These are phyloP conservation scores for Acrobeloides nanus DNA, from an alignment of 2,888 invertebrate species.

Conservation along the genomic window DNA sequence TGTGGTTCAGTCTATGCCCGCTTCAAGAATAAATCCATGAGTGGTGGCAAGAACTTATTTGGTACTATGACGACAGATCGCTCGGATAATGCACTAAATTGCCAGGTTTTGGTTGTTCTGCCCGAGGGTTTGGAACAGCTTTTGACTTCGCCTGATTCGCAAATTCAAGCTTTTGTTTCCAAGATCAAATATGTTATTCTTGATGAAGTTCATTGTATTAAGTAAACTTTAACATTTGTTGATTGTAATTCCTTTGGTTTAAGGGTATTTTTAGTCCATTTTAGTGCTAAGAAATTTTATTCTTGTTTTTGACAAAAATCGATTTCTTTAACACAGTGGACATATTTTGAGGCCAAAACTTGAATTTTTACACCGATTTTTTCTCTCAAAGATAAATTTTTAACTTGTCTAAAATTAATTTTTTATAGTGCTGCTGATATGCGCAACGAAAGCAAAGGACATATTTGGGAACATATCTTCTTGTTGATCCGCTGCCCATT, in stretches of 20 bases:
- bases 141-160: conserved; percentile 41
- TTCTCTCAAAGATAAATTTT: conserved; percentile 13
- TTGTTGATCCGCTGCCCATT: conserved; percentile 50
- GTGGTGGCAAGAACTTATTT: conserved; percentile 53
- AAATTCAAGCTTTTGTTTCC: conserved; percentile 42
- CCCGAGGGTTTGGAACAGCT: conserved; percentile 46
- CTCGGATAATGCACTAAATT: conserved; percentile 40
- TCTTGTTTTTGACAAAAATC: too few relatives aligned
- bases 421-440: neutral
- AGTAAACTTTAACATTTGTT: conserved; percentile 13
- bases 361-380: conserved; percentile 22
- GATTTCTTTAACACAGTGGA: conserved; percentile 11
- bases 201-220: conserved; percentile 52
- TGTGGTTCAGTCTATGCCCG: conserved; percentile 54
- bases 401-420: neutral
- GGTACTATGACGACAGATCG: conserved; percentile 47
- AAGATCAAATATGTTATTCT: conserved; percentile 50
- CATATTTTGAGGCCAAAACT: conserved; percentile 20
- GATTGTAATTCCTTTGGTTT: neutral
- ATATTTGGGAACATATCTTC: conserved; percentile 51
- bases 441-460: conserved; percentile 41
- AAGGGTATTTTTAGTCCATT: too few relatives aligned
- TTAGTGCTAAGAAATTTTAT: conserved; percentile 1
- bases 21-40: conserved; percentile 49
- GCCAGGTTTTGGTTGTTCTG: conserved; percentile 49